Evolutionary conservation across 2,888 invertebrate genomes (phyloP), one percentile per base, ranked within the genome.

Genomic region (Lycia hirtaria): DNA sequence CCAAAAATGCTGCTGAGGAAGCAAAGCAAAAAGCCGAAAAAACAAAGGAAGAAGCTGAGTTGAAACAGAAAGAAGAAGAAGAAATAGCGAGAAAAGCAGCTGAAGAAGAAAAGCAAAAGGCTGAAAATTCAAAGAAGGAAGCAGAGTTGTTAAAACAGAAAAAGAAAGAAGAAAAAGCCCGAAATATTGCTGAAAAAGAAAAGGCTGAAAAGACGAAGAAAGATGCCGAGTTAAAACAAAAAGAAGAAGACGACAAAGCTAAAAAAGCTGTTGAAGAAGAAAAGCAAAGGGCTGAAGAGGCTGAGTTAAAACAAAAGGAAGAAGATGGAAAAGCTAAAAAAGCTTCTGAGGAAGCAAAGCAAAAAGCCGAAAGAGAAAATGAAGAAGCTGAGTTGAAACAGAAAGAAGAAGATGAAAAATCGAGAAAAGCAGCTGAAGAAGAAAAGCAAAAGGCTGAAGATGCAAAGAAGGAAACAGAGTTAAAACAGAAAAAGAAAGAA

Each of bases 201-300:
- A 22, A 19, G 1, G 37, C 15, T n/a, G 14, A 33, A 6, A 40
- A 57, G 5, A 6, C 26, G 1, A 54, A 57, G 33, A 40, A 57
- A 35, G 55, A 52, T 10, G 40, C 32, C 15, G 24, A 20, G 9
- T 38, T 9, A 10, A 35, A 35, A 4, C 1, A 56, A 51, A 44
- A 30, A 43, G 33, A 60, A 43, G 33, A 60, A 41, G 26, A 48
- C 20, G 47, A 59, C 9, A 28, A 26, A 17, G 17, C 10, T 3
- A 20, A 28, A 4, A 50, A 62, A 52, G 62, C 67, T n/a, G 40
- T 64, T 19, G 44, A 61, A 37, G 15, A 35, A 37, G 26, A 53
- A 53, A 19, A 33, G n/a, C 20, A 54, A 24, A 37, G 12, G 1
- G 33, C 15, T 14, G 22, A 22, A 41, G 26, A 14, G 6, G 17